phyloP scores from a whole-genome alignment of 2,797 vertebrate genomes.

The Notolabrus celidotus region DNA sequence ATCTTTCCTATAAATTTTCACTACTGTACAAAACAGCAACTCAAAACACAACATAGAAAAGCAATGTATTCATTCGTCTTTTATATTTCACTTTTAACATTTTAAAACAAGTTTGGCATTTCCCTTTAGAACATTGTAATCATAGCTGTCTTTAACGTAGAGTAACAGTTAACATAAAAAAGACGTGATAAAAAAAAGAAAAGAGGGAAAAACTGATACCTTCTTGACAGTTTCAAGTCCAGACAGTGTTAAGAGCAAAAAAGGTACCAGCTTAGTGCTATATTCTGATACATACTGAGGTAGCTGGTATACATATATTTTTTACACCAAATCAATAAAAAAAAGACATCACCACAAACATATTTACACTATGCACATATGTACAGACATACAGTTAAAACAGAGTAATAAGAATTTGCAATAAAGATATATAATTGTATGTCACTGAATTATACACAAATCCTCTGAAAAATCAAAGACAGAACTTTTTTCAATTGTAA shows the following conservation, averaged over 20 bases:
- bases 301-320: constrained; percentile 2
- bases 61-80: neutral
- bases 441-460: neutral
- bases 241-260: neutral
- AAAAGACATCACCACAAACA: neutral
- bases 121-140: neutral
- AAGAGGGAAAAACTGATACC: neutral
- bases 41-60: no score
- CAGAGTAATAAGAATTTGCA: neutral
- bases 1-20: no score
- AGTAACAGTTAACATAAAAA: neutral
- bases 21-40: no score
- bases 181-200: neutral
- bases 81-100: neutral
- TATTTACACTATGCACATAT: neutral
- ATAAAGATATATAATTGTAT: neutral
- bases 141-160: neutral
- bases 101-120: neutral
- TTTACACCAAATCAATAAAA: neutral
- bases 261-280: neutral
- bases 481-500: neutral
- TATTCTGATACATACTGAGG: neutral
- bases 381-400: constrained; percentile 11
- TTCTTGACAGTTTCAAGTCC: neutral
- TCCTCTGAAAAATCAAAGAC: neutral